Evolutionary conservation across 1,140 invertebrate genomes (phyloP), one percentile per base, ranked within the genome.

Genomic region (Drosophila ohnishii): DNA sequence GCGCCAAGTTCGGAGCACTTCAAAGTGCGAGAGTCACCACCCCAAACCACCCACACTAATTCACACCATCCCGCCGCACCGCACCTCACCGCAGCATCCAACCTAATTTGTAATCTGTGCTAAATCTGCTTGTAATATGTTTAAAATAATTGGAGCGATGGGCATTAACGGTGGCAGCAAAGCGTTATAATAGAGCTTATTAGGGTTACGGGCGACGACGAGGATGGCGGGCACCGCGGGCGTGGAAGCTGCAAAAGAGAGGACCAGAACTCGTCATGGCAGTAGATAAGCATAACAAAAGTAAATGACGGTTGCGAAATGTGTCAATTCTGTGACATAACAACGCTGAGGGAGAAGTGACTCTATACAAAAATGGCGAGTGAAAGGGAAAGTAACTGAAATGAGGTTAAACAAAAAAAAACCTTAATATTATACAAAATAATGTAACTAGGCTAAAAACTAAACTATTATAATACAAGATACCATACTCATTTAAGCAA

Each of bases 61-160:
- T 55, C 51, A n/a, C 51, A 53, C 51, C 40, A 37, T n/a, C 32
- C 40, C 37, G 16, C 59, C 48, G 59, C 45, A 22, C 35, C 44
- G 19, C 66, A 61, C 22, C 40, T 10, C 53, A 39, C 48, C 34
- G 34, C 59, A 44, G 22, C 39, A 70, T 19, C 34, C 56, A 56
- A 76, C 48, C 61, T 66, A 50, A 50, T 57, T 61, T 83, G 83
- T 86, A 87, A 86, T 86, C 83, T 88, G 79, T 55, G 61, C 75
- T 61, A 83, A 86, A 86, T 86, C 84, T 87, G 71, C 84, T 80
- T 86, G 84, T 88, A 87, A 87, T 83, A 87, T 88, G 83, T 88
- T 86, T 83, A 86, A 86, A 83, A 86, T 86, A 87, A 85, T 85
- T 85, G 78, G 64, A 74, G 78, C 66, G 74, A 83, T 83, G 71